Evolutionary conservation across 2,113 vertebrate species (phyloP).

Genomic region (Fulica atra): DNA sequence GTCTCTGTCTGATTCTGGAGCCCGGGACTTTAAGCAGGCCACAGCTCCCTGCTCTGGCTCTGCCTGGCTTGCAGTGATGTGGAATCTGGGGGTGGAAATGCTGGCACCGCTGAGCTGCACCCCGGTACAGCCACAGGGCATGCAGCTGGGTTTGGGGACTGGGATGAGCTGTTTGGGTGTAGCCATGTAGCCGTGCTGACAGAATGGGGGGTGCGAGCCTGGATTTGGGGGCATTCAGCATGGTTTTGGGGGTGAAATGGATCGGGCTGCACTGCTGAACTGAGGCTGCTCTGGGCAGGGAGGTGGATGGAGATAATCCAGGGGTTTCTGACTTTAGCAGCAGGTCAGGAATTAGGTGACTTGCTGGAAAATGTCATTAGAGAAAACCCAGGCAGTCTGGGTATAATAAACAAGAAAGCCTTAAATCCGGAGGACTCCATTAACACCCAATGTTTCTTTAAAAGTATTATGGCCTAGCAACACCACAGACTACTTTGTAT

Average conservation of each 20-base stretch:
- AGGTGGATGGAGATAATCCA: not conserved
- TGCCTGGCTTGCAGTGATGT: rapidly evolving
- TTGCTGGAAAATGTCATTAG: conserved; percentile 32
- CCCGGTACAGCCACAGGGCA: rapidly evolving
- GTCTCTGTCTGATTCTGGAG: rapidly evolving
- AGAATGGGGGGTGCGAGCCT: rapidly evolving
- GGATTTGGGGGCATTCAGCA: not conserved
- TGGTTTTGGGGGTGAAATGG: not conserved
- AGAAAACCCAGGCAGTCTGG: conserved; percentile 26
- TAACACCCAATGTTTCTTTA: conserved; percentile 51
- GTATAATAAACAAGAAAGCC: conserved; percentile 47
- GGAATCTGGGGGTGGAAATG: rapidly evolving
- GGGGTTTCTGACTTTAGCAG: not conserved
- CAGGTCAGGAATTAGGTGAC: conserved; percentile 49
- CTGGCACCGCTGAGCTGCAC: not conserved
- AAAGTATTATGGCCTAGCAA: conserved; percentile 57
- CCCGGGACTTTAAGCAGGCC: too few species aligned
- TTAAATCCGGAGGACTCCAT: conserved; percentile 47
- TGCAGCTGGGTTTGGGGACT: rapidly evolving
- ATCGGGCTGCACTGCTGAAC: not conserved
- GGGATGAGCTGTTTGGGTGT: rapidly evolving
- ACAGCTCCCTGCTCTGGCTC: not conserved
- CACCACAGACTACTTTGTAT: conserved; percentile 35
- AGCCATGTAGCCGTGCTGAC: rapidly evolving
- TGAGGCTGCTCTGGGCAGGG: not conserved